Evolutionary conservation across 2,113 vertebrate genomes (phyloP), one percentile per base, ranked within the genome.

Genomic region (Toxotes chatareus): DNA sequence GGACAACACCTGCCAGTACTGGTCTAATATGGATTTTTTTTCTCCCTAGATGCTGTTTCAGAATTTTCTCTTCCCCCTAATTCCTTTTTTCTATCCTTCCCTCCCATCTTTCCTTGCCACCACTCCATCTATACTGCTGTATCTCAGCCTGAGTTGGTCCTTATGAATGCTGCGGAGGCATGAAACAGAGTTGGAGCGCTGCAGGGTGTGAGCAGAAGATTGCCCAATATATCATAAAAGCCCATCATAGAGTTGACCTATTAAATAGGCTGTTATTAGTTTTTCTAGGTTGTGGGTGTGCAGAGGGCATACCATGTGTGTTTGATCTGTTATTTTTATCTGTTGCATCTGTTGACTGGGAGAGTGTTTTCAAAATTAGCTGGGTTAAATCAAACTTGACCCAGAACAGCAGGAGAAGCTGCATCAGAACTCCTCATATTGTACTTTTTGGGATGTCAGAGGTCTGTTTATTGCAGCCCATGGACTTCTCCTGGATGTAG

Each of bases 191-290:
- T 81, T 78, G 49, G 31, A 85, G 55, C 5, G 83, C 89, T 90
- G 81, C 79, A 1, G 89, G 90, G 81, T 65, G 66, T 38, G 63
- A 82, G 80, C 68, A 84, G 77, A 78, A 88, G 80, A 93, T 92
- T 92, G 82, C 56, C 64, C 83, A 67, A 91, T 92, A 89, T 67
- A 92, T 92, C 89, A 91, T 83, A 82, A 86, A 88, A 75, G 27
- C 74, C 81, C 82, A 88, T 88, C 74, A 55, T 63, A 65, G 40
- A 36, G 64, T 84, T 82, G 84, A 88, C 87, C 91, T 77, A 91
- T 86, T 90, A 85, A 88, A 79, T 49, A 76, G 86, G 10, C 64
- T 61, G 73, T 82, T 91, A 88, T 86, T 86, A 81, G 83, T 44
- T 89, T 91, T 85, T 85, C 68, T 66, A 68, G 80, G 76, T 69